A percentile compares a stretch with the other conserved stretches of the same genome.
phyloP scores from a whole-genome alignment of 1,140 invertebrate species.

The Semibalanus balanoides region DNA sequence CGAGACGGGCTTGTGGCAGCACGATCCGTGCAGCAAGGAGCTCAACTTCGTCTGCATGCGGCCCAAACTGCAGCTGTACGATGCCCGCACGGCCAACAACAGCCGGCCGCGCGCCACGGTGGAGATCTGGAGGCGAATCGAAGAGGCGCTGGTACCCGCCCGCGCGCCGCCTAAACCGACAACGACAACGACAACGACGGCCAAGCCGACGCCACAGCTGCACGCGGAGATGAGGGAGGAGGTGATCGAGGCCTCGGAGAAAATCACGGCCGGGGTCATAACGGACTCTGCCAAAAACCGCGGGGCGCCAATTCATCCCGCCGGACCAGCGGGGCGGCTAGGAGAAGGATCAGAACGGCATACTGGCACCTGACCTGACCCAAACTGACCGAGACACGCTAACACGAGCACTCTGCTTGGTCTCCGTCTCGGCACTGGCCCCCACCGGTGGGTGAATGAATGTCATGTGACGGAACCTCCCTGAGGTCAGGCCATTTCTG shows the following conservation, averaged over 20 bases:
- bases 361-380: too few relatives aligned
- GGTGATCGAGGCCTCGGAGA: not conserved
- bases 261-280: not conserved
- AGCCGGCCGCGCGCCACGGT: not conserved
- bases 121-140: not conserved
- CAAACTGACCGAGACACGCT: too few relatives aligned
- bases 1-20: not conserved
- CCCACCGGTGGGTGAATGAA: too few relatives aligned
- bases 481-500: too few relatives aligned
- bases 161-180: too few relatives aligned
- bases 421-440: too few relatives aligned
- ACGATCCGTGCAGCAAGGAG: not conserved
- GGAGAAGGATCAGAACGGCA: too few relatives aligned
- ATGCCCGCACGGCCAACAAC: not conserved
- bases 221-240: not conserved
- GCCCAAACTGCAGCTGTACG: not conserved
- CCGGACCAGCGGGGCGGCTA: too few relatives aligned
- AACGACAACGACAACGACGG: not conserved
- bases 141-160: not conserved
- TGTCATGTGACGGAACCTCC: too few relatives aligned
- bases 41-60: not conserved
- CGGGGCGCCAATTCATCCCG: not conserved
- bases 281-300: not conserved
- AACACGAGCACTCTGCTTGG: too few relatives aligned
- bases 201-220: not conserved